phyloP scores from a whole-genome alignment of 1,140 invertebrate species.

The Drosophila asahinai region DNA sequence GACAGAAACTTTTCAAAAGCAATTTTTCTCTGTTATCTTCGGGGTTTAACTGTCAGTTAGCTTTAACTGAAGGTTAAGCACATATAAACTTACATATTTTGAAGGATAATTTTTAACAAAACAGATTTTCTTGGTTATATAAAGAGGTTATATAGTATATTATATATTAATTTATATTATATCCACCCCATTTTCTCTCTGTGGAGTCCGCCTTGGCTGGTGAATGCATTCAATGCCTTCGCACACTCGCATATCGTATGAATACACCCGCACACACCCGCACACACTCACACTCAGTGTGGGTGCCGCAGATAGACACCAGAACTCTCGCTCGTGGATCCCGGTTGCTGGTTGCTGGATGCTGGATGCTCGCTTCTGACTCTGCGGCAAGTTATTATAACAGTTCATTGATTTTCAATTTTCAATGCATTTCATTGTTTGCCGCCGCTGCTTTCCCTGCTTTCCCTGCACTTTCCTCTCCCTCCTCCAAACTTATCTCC shows the following conservation, averaged over 20 bases:
- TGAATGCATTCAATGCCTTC: constrained; percentile 40
- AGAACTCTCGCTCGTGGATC: neutral
- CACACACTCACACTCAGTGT: neutral
- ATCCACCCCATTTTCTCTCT: constrained; percentile 1
- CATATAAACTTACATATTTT: no score
- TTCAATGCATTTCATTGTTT: constrained; percentile 82
- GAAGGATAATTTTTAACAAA: no score
- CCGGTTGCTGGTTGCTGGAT: constrained; percentile 7
- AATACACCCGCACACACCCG: constrained; percentile 28
- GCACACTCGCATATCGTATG: constrained; percentile 33
- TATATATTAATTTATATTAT: no score
- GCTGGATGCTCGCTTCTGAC: constrained; percentile 61
- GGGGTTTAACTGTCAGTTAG: no score
- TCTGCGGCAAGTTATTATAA: constrained; percentile 81
- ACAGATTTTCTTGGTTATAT: no score
- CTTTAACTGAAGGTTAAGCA: no score
- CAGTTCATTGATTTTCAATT: constrained; percentile 83
- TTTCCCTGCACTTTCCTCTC: neutral
- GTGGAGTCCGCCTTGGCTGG: constrained; percentile 48
- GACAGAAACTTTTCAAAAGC: no score
- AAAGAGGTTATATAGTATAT: no score
- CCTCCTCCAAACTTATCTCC: neutral
- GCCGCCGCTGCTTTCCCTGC: constrained; percentile 22
- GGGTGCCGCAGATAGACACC: constrained; percentile 21
- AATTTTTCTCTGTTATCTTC: no score